These are phyloP conservation scores for Formicarius rufipectus DNA, from an alignment of 2,113 vertebrate genomes.

Conservation along the genomic window DNA sequence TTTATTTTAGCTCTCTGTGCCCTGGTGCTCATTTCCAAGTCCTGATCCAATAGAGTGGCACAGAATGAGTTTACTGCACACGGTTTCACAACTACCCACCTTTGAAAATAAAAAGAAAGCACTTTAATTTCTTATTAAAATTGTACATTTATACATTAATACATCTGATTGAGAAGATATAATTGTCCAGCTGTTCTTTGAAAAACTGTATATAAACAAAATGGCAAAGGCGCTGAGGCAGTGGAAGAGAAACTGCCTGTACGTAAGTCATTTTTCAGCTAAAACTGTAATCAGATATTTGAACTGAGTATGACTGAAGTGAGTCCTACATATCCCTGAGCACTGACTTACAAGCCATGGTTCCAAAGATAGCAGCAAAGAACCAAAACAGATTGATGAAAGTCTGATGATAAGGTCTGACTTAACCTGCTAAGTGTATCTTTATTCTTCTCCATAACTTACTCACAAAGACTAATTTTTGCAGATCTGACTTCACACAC, in stretches of 20 bases:
- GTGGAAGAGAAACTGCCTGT: neutral
- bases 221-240: neutral
- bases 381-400: neutral
- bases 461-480: neutral
- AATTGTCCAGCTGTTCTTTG: neutral
- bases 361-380: neutral
- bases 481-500: neutral
- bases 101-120: neutral
- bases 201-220: neutral
- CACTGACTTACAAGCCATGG: neutral
- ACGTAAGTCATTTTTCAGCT: neutral
- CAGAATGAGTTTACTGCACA: accelerated
- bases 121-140: neutral
- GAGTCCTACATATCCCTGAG: neutral
- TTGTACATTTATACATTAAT: neutral
- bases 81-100: neutral
- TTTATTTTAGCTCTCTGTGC: neutral
- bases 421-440: neutral
- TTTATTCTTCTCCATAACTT: neutral
- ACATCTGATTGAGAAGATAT: neutral
- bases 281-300: neutral
- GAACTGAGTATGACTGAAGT: neutral
- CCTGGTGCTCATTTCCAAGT: neutral
- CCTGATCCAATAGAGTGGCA: neutral
- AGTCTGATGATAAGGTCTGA: neutral